These are phyloP conservation scores for Hiodon alosoides DNA, from an alignment of 2,113 vertebrate genomes.

Conservation along the genomic window DNA sequence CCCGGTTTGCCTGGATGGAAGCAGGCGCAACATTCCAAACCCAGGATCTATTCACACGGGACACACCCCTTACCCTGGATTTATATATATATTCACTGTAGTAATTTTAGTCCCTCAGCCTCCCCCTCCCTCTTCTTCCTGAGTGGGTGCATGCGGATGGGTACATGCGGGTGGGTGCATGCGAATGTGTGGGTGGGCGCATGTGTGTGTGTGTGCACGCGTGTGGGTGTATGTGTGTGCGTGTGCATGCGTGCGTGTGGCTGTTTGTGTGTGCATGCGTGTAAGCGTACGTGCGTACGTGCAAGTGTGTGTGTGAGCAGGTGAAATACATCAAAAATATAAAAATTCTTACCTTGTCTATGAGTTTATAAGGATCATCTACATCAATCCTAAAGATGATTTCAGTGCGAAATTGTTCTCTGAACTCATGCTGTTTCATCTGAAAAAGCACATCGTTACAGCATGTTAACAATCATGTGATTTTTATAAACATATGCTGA, in stretches of 20 bases:
- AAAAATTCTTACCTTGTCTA: slow-evolving; percentile 58
- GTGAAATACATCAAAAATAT: slow-evolving; percentile 21
- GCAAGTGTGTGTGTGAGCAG: neutral
- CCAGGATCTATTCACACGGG: no score
- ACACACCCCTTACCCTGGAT: neutral
- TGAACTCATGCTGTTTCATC: slow-evolving; percentile 65
- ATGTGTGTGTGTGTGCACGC: no score
- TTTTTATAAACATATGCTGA: slow-evolving; percentile 70
- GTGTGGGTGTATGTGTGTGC: no score
- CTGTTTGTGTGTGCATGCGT: no score
- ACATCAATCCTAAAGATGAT: slow-evolving; percentile 61
- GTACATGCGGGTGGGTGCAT: slow-evolving; percentile 41
- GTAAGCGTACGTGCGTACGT: neutral
- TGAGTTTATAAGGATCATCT: slow-evolving; percentile 62
- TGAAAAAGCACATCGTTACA: slow-evolving; percentile 71
- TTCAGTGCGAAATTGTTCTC: slow-evolving; percentile 69
- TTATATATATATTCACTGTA: no score
- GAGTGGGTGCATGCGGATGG: no score
- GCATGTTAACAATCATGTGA: slow-evolving; percentile 75
- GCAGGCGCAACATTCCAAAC: no score
- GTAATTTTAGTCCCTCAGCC: no score
- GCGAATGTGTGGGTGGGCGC: no score
- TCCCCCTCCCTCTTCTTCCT: no score
- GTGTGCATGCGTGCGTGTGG: no score
- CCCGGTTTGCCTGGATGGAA: slow-evolving; percentile 40